These are phyloP conservation scores for Zoroaster sp. DNA, from an alignment of 53 echinoderm and acorn worm species.

Conservation along the genomic window DNA sequence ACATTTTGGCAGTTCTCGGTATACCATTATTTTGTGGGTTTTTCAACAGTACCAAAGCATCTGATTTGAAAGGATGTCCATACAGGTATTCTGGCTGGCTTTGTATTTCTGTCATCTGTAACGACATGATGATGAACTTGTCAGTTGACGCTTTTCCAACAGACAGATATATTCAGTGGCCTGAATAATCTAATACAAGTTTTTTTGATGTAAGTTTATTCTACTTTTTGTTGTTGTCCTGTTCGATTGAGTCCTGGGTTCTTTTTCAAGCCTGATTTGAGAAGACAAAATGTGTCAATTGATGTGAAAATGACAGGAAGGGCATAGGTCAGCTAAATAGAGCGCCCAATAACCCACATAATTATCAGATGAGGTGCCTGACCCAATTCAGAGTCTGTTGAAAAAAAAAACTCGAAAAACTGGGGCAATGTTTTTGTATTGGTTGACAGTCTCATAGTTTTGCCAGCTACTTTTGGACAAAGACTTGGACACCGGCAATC, in stretches of 20 bases:
- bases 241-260: constrained; percentile 1
- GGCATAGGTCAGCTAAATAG: constrained; percentile 10
- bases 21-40: too few relatives aligned
- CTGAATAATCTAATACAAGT: constrained; percentile 5
- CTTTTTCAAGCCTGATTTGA: neutral
- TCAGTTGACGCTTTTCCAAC: neutral
- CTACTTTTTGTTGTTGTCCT: neutral
- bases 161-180: neutral
- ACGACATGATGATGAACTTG: constrained; percentile 1
- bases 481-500: neutral
- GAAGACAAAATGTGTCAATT: constrained; percentile 1
- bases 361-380: neutral
- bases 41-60: too few relatives aligned
- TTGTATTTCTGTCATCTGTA: constrained; percentile 32
- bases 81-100: too few relatives aligned
- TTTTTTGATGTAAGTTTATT: neutral
- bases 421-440: constrained; percentile 14
- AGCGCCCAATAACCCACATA: constrained; percentile 29
- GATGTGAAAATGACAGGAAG: constrained; percentile 28
- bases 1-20: too few relatives aligned
- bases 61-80: too few relatives aligned
- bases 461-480: neutral
- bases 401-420: neutral
- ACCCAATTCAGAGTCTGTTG: constrained; percentile 3
- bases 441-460: neutral